Evolutionary conservation across 2,797 vertebrate species (phyloP).

Genomic region (Karalla daura): DNA sequence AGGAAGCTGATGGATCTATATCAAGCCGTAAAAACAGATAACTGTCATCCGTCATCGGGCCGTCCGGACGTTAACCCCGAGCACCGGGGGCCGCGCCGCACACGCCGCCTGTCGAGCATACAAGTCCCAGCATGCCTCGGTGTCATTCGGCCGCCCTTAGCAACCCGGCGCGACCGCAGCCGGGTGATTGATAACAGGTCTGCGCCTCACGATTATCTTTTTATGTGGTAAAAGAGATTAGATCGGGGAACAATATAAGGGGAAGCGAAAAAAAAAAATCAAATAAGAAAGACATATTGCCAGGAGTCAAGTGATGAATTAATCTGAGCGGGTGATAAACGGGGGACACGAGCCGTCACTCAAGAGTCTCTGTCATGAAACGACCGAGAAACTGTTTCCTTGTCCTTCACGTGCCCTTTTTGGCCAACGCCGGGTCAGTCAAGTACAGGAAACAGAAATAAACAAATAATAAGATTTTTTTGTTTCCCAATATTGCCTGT

Average conservation of each 20-base stretch:
- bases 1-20: slow-evolving; percentile 74
- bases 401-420: slow-evolving; percentile 35
- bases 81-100: slow-evolving; percentile 60
- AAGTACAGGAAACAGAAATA: background rate
- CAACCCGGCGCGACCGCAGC: slow-evolving; percentile 54
- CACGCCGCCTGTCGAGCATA: slow-evolving; percentile 51
- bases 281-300: slow-evolving; percentile 41
- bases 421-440: background rate
- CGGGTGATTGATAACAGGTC: slow-evolving; percentile 57
- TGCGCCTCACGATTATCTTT: slow-evolving; percentile 50
- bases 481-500: background rate
- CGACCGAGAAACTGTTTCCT: slow-evolving; percentile 10
- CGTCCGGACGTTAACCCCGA: slow-evolving; percentile 71
- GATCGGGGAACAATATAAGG: slow-evolving; percentile 45
- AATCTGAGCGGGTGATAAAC: slow-evolving; percentile 26
- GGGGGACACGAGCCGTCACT: slow-evolving; percentile 38
- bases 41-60: slow-evolving; percentile 76
- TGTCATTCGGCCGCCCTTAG: slow-evolving; percentile 68
- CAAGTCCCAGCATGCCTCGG: slow-evolving; percentile 71
- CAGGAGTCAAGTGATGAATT: slow-evolving; percentile 47
- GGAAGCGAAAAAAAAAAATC: slow-evolving; percentile 42
- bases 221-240: slow-evolving; percentile 60
- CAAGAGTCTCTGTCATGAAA: slow-evolving; percentile 29
- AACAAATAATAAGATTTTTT: background rate
- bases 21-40: slow-evolving; percentile 77